Evolutionary conservation across 2,888 invertebrate genomes (phyloP), one percentile per base, ranked within the genome.

Genomic region (Melanostoma mellinum): DNA sequence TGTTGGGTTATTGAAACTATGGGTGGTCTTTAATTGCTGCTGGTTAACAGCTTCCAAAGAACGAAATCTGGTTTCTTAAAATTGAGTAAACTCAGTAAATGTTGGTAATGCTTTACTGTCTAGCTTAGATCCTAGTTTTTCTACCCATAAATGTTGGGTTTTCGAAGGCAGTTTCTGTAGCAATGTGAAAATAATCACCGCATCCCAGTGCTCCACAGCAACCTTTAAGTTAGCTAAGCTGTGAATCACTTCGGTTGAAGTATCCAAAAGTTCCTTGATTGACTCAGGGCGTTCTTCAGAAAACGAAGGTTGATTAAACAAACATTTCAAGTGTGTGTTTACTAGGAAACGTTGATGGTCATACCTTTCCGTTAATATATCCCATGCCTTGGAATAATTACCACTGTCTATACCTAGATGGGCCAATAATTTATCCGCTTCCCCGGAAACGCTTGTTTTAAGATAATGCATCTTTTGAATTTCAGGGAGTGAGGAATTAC

Each of bases 31-130:
- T n/a, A 61, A 71, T 69, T 9, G 53, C 72, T 44, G 8, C 6
- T 6, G 1, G 69, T 0, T 8, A 40, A 75, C 55, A 60, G 72
- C 40, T 72, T 72, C 85, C 68, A 82, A 0, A 71, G 63, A 42
- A 56, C 61, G 32, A 69, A 60, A 40, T 44, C 76, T 5, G n/a
- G 32, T 2, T 72, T 69, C 6, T 60, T 76, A 6, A 71, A 53
- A 32, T 32, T 44, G 30, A n/a, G 50, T 9, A 3, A 71, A 38
- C 20, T 48, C 75, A 6, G 58, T 42, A 9, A 78, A 56, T 3
- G 53, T 73, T 4, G 65, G 50, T 9, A 65, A 38, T 44, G 67
- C 75, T 6, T 56, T 65, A 4, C 20, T 38, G 4, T 69, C 60
- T 8, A 53, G 20, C 35, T 35, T 58, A 9, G 53, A 3, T 8